Percentiles rank a stretch among this genome's conserved stretches.
phyloP scores from a whole-genome alignment of 2,113 vertebrate species.

The Gallinago jamesoni region DNA sequence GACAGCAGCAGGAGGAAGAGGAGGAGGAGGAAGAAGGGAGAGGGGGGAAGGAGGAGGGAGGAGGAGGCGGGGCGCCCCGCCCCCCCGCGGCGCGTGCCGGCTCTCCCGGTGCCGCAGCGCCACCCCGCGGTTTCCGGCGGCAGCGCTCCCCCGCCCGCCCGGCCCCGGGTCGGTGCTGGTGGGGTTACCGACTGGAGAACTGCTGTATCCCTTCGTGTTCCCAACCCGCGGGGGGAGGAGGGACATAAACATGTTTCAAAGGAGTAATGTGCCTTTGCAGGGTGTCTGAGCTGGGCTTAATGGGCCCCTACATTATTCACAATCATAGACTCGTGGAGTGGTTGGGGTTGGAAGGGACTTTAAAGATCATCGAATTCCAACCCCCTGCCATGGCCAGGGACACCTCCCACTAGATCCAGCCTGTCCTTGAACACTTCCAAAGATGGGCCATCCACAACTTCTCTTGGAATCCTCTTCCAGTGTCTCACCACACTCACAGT shows the following conservation, averaged over 20 bases:
- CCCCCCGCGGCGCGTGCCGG: background rate
- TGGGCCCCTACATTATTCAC: rapidly evolving
- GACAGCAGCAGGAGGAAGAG: too few species aligned
- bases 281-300: rapidly evolving
- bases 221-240: rapidly evolving
- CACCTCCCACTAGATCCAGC: too few species aligned
- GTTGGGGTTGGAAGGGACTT: too few species aligned
- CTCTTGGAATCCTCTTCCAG: too few species aligned
- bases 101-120: conserved; percentile 30
- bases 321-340: too few species aligned
- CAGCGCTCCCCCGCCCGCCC: background rate
- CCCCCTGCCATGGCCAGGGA: too few species aligned
- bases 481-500: too few species aligned
- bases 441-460: too few species aligned
- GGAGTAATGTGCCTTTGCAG: rapidly evolving
- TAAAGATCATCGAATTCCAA: too few species aligned
- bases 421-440: too few species aligned
- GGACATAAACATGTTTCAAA: rapidly evolving
- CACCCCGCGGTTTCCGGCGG: conserved; percentile 45
- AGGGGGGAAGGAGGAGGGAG: too few species aligned
- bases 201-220: rapidly evolving
- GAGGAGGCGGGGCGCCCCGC: rapidly evolving
- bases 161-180: too few species aligned
- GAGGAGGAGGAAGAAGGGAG: background rate
- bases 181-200: rapidly evolving